Evolutionary conservation across 2,113 vertebrate genomes (phyloP), one percentile per base, ranked within the genome.

Genomic region (Channa maculata): DNA sequence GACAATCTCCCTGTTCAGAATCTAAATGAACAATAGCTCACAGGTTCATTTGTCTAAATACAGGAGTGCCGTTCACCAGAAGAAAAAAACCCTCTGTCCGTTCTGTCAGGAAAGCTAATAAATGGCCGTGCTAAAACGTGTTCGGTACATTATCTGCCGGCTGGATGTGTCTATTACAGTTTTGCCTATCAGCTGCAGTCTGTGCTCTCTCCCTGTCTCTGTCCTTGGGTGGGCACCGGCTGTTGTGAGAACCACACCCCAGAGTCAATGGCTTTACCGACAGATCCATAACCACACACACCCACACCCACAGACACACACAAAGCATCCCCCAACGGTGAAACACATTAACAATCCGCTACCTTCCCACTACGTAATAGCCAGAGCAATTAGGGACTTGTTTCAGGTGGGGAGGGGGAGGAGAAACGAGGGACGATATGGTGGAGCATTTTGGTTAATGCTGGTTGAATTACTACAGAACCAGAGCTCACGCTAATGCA

Each of bases 161-260:
- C 61, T 71, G 46, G 58, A 85, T 71, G 59, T 79, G 71, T 85
- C 74, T 72, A 44, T 82, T 73, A 76, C 3, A 39, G 69, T 53
- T 68, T 57, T 65, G 36, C 12, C 69, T 37, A 41, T 55, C 49
- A 57, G 64, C 78, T 65, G 83, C 80, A 73, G 76, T 54, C 82
- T 50, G 39, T 33, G 38, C 63, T 71, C 49, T 48, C 65, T 69
- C 77, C 3, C 68, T 57, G 50, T 51, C 71, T 15, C 85, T 83
- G 86, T 82, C 86, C 86, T 87, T 88, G 86, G 77, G 86, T 91
- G 86, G 89, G 86, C 84, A 82, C 64, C 51, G 71, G 71, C 80
- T 74, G 77, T 77, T 59, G 76, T 84, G 79, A 87, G 87, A 91
- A 90, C 90, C 92, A 91, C 91, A 88, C 92, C 90, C 92, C 64